Percentiles rank a stretch among this genome's conserved stretches.
Evolutionary conservation across 2,797 vertebrate species (phyloP).

Genomic region (Varecia variegata): DNA sequence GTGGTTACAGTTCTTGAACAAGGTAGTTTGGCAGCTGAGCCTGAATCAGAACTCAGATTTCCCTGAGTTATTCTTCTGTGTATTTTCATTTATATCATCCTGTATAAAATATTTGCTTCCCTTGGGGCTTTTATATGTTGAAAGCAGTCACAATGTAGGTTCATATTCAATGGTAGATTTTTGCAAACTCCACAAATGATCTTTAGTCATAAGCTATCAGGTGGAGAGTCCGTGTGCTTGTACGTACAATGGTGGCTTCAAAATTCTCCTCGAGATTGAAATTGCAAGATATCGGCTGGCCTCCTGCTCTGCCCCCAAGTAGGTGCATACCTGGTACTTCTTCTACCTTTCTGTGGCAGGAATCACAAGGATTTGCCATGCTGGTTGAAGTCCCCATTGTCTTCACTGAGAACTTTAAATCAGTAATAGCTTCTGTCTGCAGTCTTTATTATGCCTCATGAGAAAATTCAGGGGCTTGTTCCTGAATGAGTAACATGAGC

Average conservation of each 20-base stretch:
- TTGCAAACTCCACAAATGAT: not conserved
- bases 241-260: not conserved
- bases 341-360: not conserved
- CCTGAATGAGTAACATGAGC: not conserved
- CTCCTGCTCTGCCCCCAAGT: not conserved
- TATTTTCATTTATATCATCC: not conserved
- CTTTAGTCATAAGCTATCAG: not conserved
- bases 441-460: not conserved
- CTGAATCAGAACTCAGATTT: slow-evolving; percentile 15
- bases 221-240: not conserved
- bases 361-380: not conserved
- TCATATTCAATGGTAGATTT: not conserved
- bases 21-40: not conserved
- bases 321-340: not conserved
- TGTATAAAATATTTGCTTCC: not conserved
- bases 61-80: not conserved
- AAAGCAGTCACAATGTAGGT: not conserved
- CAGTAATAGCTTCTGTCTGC: not conserved
- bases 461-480: not conserved
- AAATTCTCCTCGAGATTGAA: not conserved
- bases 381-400: not conserved
- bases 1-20: not conserved
- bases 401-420: not conserved
- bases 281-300: not conserved
- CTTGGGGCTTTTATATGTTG: not conserved